Base-by-base conservation (phyloP, 2,888 invertebrate species). In the Electrophaes corylata region DNA sequence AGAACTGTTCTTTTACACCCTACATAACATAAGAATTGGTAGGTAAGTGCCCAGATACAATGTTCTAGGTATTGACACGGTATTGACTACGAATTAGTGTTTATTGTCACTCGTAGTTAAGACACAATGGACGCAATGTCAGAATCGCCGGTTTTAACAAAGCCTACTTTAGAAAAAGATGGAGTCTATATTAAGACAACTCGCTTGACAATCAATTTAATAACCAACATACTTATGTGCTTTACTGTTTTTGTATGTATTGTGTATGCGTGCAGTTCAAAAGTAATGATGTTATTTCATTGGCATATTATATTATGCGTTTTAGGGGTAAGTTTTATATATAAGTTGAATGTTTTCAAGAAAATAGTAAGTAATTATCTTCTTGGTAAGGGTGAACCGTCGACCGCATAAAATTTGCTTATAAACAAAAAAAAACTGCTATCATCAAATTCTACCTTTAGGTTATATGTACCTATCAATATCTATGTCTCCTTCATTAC, bases 241-340 rank as follows among this genome's bases (percentile, higher is more conserved):
- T 52, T 81, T 3, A 75, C 76, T 4, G 71, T 81, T 45, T 71
- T 75, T 41, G 49, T 78, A 3, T 73, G 76, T 66, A 44, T 81
- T 4, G 35, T 73, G n/a, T 81, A 60, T 54, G 64, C 75, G 4
- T 74, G 64, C 20, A 64, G 65, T 12, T 58, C 67, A 0, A 12
- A 60, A 11, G 54, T 50, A 5, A 26, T 79, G 0, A 64, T 61
- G 26, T 35, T 55, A 0, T 71, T 65, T 56, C 66, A 76, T 46
- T 60, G 72, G 59, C 79, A 82, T 60, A 76, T 81, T 12, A 65
- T 80, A 43, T 48, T 77, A 0, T 74, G 78, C 61, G 78, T 78
- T 50, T 65, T 81, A 39, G 81, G 81, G 71, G 81, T 81, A 69
- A 79, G 80, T 50, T 40, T 12, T 19, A 26, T 26, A 4, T 1